These are phyloP conservation scores for Lutjanus argentimaculatus DNA, from an alignment of 2,797 vertebrate species.

Conservation along the genomic window DNA sequence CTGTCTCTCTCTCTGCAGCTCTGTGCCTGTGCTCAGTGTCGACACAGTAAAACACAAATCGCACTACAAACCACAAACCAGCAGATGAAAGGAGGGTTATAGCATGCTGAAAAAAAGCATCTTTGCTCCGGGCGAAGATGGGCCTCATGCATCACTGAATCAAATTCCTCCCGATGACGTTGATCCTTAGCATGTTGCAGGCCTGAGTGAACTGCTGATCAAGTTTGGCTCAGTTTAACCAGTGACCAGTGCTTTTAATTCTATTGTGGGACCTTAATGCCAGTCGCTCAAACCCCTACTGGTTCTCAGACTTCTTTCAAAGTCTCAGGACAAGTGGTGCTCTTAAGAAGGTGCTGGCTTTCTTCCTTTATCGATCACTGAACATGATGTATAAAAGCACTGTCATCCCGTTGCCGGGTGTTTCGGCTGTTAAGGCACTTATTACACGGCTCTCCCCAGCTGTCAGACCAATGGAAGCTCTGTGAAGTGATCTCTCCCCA, in stretches of 20 bases:
- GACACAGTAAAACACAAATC: constrained; percentile 34
- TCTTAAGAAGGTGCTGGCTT: constrained; percentile 44
- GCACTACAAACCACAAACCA: constrained; percentile 24
- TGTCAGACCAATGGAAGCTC: constrained; percentile 57
- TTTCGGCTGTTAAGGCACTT: constrained; percentile 52
- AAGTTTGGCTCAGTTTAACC: constrained; percentile 12
- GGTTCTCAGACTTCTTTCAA: constrained; percentile 30
- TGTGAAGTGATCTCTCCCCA: constrained; percentile 45
- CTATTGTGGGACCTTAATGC: constrained; percentile 17
- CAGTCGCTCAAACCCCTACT: not conserved
- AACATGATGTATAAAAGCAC: constrained; percentile 55
- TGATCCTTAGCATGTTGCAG: constrained; percentile 31
- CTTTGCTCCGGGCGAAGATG: constrained; percentile 35
- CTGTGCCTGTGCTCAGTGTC: not conserved
- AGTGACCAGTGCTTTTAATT: constrained; percentile 34
- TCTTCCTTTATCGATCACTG: constrained; percentile 63
- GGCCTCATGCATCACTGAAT: constrained; percentile 37
- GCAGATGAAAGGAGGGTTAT: constrained; percentile 53
- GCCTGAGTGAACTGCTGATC: constrained; percentile 32
- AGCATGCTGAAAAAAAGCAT: constrained; percentile 15
- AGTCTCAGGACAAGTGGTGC: constrained; percentile 46
- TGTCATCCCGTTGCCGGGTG: constrained; percentile 50
- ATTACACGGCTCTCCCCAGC: constrained; percentile 49
- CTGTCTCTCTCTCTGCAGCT: constrained; percentile 15
- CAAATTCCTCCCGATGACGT: constrained; percentile 40